A percentile compares a stretch with the other conserved stretches of the same genome.
Evolutionary conservation across 2,888 invertebrate species (phyloP).

Genomic region (Nomada lathburiana): DNA sequence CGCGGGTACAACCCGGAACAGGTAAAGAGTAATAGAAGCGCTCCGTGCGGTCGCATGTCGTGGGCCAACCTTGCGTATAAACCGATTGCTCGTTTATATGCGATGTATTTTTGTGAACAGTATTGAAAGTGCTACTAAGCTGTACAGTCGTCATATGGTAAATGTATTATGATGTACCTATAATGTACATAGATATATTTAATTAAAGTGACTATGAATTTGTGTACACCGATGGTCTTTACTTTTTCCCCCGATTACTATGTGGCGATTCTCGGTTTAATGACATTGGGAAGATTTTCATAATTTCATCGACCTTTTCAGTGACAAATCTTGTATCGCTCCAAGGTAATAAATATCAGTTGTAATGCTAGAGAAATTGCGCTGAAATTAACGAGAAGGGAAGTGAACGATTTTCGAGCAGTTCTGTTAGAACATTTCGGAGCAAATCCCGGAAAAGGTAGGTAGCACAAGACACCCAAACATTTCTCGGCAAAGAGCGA

Average conservation of each 20-base stretch:
- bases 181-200: constrained; percentile 84
- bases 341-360: no score
- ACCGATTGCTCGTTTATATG: constrained; percentile 77
- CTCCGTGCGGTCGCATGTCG: constrained; percentile 68
- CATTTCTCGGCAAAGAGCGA: neutral
- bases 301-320: no score
- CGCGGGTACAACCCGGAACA: constrained; percentile 36
- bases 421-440: no score
- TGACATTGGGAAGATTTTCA: no score
- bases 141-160: constrained; percentile 82
- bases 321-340: no score
- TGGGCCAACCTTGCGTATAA: constrained; percentile 73
- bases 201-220: constrained; percentile 83
- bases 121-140: constrained; percentile 81
- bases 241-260: constrained; percentile 4
- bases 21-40: constrained; percentile 37
- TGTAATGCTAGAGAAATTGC: no score
- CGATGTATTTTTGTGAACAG: constrained; percentile 84
- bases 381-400: no score
- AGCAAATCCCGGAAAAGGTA: neutral
- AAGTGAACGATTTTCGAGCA: no score
- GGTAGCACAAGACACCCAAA: neutral
- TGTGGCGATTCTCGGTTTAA: neutral
- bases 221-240: constrained; percentile 74
- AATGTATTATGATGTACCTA: constrained; percentile 83